phyloP scores from a whole-genome alignment of 2,797 vertebrate genomes.

The Phaenicophaeus curvirostris region DNA sequence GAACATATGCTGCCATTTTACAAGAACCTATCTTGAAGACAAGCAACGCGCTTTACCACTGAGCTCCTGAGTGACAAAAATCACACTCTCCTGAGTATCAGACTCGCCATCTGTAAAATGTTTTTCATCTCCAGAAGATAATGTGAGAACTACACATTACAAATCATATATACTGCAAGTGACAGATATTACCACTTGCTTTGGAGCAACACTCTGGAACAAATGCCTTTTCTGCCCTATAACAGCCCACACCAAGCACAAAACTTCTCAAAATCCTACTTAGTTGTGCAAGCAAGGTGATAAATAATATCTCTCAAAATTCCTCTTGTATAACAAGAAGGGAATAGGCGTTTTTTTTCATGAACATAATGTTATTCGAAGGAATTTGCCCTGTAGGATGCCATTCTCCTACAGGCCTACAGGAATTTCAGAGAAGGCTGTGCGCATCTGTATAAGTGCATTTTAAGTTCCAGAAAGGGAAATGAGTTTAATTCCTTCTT shows the following conservation, averaged over 20 bases:
- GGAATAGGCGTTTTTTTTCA: neutral
- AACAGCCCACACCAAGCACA: neutral
- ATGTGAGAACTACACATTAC: slow-evolving; percentile 30
- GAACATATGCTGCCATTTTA: slow-evolving; percentile 57
- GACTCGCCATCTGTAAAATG: slow-evolving; percentile 52
- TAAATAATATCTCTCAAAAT: neutral
- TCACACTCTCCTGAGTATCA: slow-evolving; percentile 44
- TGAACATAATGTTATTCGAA: neutral
- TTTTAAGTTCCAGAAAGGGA: slow-evolving; percentile 7
- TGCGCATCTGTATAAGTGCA: neutral
- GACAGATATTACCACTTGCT: slow-evolving; percentile 4
- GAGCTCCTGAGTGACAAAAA: slow-evolving; percentile 29
- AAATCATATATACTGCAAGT: neutral
- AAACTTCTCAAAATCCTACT: neutral
- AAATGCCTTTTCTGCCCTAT: neutral
- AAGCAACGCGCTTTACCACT: neutral
- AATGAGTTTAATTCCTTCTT: slow-evolving; percentile 3
- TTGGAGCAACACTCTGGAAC: neutral
- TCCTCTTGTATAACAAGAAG: neutral
- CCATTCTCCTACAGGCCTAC: neutral
- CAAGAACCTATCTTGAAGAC: neutral
- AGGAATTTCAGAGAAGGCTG: slow-evolving; percentile 15
- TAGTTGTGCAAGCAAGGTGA: neutral
- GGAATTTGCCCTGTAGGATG: slow-evolving; percentile 43
- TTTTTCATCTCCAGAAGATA: slow-evolving; percentile 31